Conservation (phyloP, 2,888 invertebrate genomes). For the Altica lythri region DNA sequence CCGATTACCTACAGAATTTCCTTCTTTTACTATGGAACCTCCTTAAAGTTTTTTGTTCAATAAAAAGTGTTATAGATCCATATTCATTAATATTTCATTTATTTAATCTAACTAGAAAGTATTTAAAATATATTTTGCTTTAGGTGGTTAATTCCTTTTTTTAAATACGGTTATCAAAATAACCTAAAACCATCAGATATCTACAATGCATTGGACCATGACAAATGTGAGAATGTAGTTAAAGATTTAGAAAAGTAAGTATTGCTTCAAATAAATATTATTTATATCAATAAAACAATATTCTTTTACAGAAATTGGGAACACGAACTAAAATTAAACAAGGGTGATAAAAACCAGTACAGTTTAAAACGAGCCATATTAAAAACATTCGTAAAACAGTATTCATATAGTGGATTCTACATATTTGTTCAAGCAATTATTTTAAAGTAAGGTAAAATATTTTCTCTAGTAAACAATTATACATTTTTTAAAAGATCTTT, state of each 20-base stretch:
- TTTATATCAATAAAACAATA: background rate
- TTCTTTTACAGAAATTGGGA: constrained; percentile 62
- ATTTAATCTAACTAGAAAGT: too few relatives aligned
- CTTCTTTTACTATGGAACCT: too few relatives aligned
- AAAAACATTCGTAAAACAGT: constrained; percentile 65
- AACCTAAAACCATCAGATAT: constrained; percentile 70
- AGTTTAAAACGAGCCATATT: constrained; percentile 65
- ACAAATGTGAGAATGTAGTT: constrained; percentile 71
- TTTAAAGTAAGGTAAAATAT: constrained; percentile 60
- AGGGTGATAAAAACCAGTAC: constrained; percentile 57
- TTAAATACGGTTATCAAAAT: constrained; percentile 66
- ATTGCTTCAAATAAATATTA: background rate
- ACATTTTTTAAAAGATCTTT: constrained; percentile 38
- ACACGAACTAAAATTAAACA: constrained; percentile 58
- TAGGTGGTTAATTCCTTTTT: constrained; percentile 72
- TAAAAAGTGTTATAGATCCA: background rate
- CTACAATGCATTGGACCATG: constrained; percentile 65
- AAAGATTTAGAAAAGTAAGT: constrained; percentile 64
- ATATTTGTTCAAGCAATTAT: constrained; percentile 64
- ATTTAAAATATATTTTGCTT: constrained; percentile 32
- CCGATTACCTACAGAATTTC: too few relatives aligned
- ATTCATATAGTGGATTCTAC: constrained; percentile 64
- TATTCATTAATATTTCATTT: too few relatives aligned
- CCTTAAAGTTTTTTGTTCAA: background rate
- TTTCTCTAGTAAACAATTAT: background rate